Evolutionary conservation across 2,888 invertebrate species (phyloP).

Genomic region (Heliconius cydno): DNA sequence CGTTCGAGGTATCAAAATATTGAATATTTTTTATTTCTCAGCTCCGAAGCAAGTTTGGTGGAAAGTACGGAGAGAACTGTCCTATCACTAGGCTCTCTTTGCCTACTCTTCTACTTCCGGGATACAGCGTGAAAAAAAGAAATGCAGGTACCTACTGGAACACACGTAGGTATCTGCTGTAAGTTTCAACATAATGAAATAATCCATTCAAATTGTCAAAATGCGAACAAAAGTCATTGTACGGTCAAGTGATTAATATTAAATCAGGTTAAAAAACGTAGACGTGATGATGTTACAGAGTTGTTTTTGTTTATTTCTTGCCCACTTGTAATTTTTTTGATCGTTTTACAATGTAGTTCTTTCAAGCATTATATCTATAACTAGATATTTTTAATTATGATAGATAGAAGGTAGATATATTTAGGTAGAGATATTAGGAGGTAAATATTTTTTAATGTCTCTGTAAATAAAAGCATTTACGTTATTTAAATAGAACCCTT

Average conservation of each 20-base stretch:
- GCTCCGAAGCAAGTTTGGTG: no score
- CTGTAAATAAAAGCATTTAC: neutral
- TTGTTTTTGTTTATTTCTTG: neutral
- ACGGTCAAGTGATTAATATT: conserved; percentile 36
- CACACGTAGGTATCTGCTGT: neutral
- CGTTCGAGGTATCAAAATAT: no score
- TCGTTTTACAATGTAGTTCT: neutral
- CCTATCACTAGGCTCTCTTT: no score
- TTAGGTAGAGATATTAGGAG: neutral
- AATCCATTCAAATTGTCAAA: neutral
- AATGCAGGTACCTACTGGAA: neutral
- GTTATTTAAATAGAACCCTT: neutral
- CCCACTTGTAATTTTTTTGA: neutral
- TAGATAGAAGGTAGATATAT: no score
- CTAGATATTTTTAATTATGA: no score
- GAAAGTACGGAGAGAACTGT: no score
- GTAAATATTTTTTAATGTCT: neutral
- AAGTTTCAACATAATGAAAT: neutral
- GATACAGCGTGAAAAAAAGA: neutral
- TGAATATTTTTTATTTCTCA: no score
- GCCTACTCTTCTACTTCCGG: no score
- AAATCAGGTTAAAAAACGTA: conserved; percentile 30
- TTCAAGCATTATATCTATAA: neutral
- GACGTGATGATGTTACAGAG: neutral
- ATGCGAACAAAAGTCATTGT: conserved; percentile 32